phyloP scores from a whole-genome alignment of 1,140 invertebrate genomes.

The Grapholita molesta region DNA sequence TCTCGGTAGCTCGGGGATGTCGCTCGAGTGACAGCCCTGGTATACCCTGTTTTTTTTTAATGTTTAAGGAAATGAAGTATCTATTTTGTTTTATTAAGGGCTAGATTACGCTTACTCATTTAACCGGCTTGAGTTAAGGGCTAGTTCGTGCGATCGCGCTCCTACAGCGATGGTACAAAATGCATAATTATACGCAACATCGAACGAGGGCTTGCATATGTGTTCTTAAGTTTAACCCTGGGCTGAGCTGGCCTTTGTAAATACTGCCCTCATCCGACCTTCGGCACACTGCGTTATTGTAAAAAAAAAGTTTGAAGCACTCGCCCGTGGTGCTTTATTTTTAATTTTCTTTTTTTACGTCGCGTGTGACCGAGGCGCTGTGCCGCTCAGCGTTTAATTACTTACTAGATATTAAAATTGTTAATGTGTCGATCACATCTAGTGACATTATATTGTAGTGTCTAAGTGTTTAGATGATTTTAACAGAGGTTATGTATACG shows the following conservation, averaged over 20 bases:
- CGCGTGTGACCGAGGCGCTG: background rate
- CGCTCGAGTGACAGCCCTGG: background rate
- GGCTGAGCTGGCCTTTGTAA: slow-evolving; percentile 28
- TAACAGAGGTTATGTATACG: slow-evolving; percentile 38
- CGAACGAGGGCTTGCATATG: slow-evolving; percentile 28
- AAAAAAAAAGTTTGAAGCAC: background rate
- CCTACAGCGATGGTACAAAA: slow-evolving; percentile 54
- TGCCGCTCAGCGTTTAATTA: slow-evolving; percentile 30
- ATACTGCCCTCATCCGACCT: slow-evolving; percentile 15
- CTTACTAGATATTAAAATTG: slow-evolving; percentile 54
- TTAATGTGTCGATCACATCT: slow-evolving; percentile 52
- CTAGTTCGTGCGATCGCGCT: slow-evolving; percentile 45
- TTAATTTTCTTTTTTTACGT: background rate
- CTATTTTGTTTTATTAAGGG: background rate
- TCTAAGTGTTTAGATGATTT: slow-evolving; percentile 55
- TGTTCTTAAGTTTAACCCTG: slow-evolving; percentile 27
- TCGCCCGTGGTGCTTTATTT: no score
- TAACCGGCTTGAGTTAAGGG: background rate
- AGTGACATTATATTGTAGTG: slow-evolving; percentile 40
- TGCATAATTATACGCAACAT: slow-evolving; percentile 34
- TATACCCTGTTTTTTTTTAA: background rate
- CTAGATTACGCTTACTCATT: background rate
- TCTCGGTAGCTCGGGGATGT: background rate
- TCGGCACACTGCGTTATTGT: background rate
- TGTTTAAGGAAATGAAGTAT: background rate